phyloP scores from a whole-genome alignment of 2,888 invertebrate species.

The Leptopterna dolabrata region DNA sequence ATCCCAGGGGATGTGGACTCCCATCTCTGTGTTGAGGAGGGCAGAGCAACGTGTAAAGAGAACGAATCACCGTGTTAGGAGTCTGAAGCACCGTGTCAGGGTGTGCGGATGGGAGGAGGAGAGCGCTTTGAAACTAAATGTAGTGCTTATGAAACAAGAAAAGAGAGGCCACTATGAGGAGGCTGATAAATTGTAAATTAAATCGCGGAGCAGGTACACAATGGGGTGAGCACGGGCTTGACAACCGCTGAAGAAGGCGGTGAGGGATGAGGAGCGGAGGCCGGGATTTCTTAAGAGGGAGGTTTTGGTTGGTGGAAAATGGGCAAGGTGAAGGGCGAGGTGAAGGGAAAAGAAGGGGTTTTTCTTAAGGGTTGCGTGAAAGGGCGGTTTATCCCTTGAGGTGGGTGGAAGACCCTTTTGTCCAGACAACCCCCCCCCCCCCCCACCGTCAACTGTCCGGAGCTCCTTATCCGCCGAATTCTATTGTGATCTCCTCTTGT shows the following conservation, averaged over 20 bases:
- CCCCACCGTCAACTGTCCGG: no score
- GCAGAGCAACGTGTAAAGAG: background rate
- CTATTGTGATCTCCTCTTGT: slow-evolving; percentile 1
- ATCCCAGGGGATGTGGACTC: background rate
- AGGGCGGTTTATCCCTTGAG: slow-evolving; percentile 18
- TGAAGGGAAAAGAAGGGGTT: background rate
- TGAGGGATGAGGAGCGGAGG: background rate
- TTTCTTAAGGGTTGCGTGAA: slow-evolving; percentile 22
- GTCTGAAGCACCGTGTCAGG: background rate
- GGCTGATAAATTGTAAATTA: slow-evolving; percentile 41
- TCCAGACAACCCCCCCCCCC: background rate
- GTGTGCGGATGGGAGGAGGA: background rate
- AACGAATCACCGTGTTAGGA: background rate
- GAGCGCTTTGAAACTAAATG: slow-evolving; percentile 33
- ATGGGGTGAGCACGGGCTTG: slow-evolving; percentile 7
- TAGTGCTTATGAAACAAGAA: slow-evolving; percentile 39
- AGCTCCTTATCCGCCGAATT: background rate
- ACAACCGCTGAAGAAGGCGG: background rate
- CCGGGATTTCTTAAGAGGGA: background rate
- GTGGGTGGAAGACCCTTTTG: background rate
- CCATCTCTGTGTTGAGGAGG: background rate
- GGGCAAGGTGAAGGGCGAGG: background rate
- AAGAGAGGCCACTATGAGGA: background rate
- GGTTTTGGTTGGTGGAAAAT: background rate
- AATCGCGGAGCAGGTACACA: slow-evolving; percentile 34